Evolutionary conservation across 2,888 invertebrate genomes (phyloP).

Genomic region (Trissolcus brochymenae): DNA sequence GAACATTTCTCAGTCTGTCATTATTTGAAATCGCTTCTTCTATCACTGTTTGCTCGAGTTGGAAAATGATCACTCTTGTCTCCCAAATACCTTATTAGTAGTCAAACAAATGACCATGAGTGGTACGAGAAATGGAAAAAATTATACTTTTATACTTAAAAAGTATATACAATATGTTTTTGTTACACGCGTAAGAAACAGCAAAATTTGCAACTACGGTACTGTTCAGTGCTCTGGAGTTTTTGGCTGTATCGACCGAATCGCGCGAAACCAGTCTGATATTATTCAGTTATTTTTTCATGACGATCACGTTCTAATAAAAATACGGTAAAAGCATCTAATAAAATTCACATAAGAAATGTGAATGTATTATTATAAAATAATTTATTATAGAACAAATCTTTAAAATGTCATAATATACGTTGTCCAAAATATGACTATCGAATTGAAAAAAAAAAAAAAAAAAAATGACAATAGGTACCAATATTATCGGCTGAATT

Average conservation of each 20-base stretch:
- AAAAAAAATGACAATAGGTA: background rate
- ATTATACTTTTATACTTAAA: too few relatives aligned
- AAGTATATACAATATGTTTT: too few relatives aligned
- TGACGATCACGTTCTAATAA: conserved; percentile 28
- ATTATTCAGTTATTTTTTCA: conserved; percentile 39
- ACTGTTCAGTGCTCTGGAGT: conserved; percentile 58
- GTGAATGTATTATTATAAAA: too few relatives aligned
- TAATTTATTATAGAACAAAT: too few relatives aligned
- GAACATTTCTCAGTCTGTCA: conserved; percentile 13
- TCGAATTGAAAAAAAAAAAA: too few relatives aligned
- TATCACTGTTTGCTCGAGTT: conserved; percentile 13
- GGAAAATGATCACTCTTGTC: conserved; percentile 8
- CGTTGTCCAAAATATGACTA: too few relatives aligned
- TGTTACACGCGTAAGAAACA: background rate
- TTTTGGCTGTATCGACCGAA: conserved; percentile 69
- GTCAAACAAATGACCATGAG: conserved; percentile 13
- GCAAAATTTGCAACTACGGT: conserved; percentile 50
- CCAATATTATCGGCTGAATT: background rate
- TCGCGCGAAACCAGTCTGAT: conserved; percentile 57
- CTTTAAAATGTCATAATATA: background rate
- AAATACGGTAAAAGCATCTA: conserved; percentile 2
- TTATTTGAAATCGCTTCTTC: conserved; percentile 14
- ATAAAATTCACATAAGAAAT: too few relatives aligned
- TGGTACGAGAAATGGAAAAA: conserved; percentile 16
- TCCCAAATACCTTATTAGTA: conserved; percentile 14